These are phyloP conservation scores for Etheostoma perlongum DNA, from an alignment of 2,797 vertebrate species.

Conservation along the genomic window DNA sequence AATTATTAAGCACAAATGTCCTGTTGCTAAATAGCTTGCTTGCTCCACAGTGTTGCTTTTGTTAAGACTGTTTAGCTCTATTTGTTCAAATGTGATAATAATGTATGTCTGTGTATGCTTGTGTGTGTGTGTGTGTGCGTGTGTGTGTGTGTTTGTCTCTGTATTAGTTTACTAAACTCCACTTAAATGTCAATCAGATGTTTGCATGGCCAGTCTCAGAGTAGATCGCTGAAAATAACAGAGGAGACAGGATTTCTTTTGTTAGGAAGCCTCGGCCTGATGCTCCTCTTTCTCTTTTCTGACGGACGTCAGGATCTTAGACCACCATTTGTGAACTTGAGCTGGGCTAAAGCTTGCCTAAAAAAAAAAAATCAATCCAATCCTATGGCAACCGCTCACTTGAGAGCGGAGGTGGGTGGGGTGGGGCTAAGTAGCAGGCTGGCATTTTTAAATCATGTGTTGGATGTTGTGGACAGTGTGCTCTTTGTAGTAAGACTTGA, in stretches of 20 bases:
- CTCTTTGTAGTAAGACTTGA: constrained; percentile 48
- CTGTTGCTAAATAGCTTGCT: constrained; percentile 68
- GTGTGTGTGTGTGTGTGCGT: constrained; percentile 46
- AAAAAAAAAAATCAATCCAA: constrained; percentile 9
- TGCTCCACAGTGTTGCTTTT: constrained; percentile 71
- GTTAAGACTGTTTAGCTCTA: constrained; percentile 57
- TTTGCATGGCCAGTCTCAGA: constrained; percentile 70
- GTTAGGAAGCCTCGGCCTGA: constrained; percentile 25
- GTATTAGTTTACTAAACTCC: constrained; percentile 61
- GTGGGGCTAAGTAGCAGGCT: constrained; percentile 40
- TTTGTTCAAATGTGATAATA: constrained; percentile 62
- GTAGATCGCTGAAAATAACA: constrained; percentile 46
- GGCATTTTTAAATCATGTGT: constrained; percentile 53
- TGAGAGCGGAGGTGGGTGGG: constrained; percentile 11
- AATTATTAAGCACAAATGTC: constrained; percentile 72
- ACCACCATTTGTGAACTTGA: constrained; percentile 37
- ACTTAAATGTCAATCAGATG: constrained; percentile 62
- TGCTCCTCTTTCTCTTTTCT: constrained; percentile 23
- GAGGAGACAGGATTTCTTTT: constrained; percentile 21
- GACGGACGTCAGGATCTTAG: constrained; percentile 16
- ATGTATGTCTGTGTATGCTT: constrained; percentile 65
- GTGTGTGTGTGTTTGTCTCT: constrained; percentile 56
- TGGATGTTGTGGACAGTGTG: constrained; percentile 33
- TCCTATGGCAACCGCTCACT: constrained; percentile 28
- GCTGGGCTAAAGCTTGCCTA: constrained; percentile 38